Conservation (phyloP, 2,113 vertebrate species). For the Halcyon malimbica region DNA sequence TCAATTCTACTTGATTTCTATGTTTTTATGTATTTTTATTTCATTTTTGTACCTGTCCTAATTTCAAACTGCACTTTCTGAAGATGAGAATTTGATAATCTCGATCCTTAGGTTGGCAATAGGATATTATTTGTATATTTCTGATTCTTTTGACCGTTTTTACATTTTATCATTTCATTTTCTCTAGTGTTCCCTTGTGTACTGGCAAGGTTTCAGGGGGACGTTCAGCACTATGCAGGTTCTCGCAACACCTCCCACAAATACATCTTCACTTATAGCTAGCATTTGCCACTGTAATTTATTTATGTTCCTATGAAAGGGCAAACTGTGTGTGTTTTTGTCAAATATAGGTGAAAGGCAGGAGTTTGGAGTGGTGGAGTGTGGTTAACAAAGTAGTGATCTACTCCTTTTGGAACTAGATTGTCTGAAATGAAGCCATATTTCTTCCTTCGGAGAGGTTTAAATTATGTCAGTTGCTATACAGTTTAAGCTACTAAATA, state of each 20-base stretch:
- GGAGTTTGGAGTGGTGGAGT: background rate
- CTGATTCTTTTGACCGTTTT: background rate
- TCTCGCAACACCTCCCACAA: background rate
- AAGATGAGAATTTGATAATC: background rate
- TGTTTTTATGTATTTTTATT: background rate
- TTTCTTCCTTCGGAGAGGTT: background rate
- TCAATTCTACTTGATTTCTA: background rate
- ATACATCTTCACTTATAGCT: background rate
- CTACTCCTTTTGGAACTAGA: background rate
- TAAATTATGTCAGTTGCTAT: background rate
- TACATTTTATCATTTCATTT: background rate
- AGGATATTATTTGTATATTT: background rate
- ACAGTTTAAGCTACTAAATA: background rate
- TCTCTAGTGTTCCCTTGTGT: background rate
- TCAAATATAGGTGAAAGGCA: background rate
- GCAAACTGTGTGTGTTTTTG: rapidly evolving
- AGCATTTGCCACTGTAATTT: background rate
- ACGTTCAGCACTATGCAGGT: background rate
- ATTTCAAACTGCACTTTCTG: background rate
- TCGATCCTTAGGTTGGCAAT: background rate
- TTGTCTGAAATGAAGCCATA: background rate
- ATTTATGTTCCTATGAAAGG: background rate
- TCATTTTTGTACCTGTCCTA: background rate
- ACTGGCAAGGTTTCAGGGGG: background rate
- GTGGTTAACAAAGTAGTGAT: background rate